Evolutionary conservation across 2,113 vertebrate genomes (phyloP).

Genomic region (Carassius carassius): DNA sequence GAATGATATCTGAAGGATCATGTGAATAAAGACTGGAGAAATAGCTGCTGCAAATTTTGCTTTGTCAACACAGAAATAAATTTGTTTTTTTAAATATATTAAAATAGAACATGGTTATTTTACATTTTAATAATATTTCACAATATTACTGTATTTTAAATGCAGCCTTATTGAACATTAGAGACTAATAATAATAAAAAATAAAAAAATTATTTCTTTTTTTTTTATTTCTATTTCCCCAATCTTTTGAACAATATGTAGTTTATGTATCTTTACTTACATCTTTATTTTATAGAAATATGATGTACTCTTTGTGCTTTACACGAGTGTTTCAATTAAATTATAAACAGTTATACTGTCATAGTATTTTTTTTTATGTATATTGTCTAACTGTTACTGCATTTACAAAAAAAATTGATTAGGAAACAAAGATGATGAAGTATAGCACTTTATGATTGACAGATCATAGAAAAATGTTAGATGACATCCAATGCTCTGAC

Average conservation of each 20-base stretch:
- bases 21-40: too few relatives aligned
- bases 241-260: too few relatives aligned
- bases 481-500: constrained; percentile 60
- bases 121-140: too few relatives aligned
- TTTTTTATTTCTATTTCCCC: too few relatives aligned
- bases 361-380: background rate
- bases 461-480: background rate
- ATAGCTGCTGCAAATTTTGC: too few relatives aligned
- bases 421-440: background rate
- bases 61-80: too few relatives aligned
- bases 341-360: background rate
- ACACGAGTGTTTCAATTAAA: background rate
- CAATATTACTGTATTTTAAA: too few relatives aligned
- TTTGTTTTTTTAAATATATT: too few relatives aligned
- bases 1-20: background rate
- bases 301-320: background rate
- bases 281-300: background rate
- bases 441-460: background rate
- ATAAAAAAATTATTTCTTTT: too few relatives aligned
- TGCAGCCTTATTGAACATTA: too few relatives aligned
- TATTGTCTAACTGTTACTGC: background rate
- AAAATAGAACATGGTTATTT: too few relatives aligned
- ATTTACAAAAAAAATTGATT: background rate
- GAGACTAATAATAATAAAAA: too few relatives aligned
- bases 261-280: background rate